Base-by-base conservation (phyloP, 2,113 vertebrate genomes). In the Furnarius figulus region DNA sequence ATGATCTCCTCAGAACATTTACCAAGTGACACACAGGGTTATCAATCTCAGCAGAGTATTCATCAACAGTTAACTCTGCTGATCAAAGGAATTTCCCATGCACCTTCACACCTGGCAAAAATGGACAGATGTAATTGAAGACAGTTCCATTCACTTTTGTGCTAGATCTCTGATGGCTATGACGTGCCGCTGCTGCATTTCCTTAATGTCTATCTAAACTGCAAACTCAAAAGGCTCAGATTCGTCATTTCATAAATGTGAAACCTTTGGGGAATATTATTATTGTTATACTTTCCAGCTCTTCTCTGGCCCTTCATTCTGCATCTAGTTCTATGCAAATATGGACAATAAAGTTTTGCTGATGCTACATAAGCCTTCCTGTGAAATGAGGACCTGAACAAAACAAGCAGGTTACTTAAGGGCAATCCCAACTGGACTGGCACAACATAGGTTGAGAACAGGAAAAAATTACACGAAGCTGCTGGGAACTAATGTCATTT, bases 41-140 rank as follows among this genome's bases (percentile, higher is more conserved):
- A 83, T 53, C 79, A 65, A 6, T 71, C 42, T 92, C 75, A 77
- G 30, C 2, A 1, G 40, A 83, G 23, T 37, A 72, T 65, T 72
- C 30, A 87, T 28, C 55, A 87, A 42, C 50, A 87, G 27, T 85
- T 93, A 63, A 87, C 40, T 78, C 20, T 12, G 8, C 82, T 82
- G 71, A 80, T 90, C 50, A 89, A 80, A 88, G 50, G 33, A 92
- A 66, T 28, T 77, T 80, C 63, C 70, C 39, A 20, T 83, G 33
- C 72, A 73, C 55, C 50, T 86, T 92, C 88, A 94, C 33, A 70
- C 30, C 85, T 80, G 68, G 59, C 83, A 92, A 63, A 82, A 95
- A 83, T 11, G 67, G 46, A 59, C 59, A 92, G 72, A 58, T 53
- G 20, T 22, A 88, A 71, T 2, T 27, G 63, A 88, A 80, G 82